Conservation (phyloP, 2,888 invertebrate species). For the Ennomos erosarius region DNA sequence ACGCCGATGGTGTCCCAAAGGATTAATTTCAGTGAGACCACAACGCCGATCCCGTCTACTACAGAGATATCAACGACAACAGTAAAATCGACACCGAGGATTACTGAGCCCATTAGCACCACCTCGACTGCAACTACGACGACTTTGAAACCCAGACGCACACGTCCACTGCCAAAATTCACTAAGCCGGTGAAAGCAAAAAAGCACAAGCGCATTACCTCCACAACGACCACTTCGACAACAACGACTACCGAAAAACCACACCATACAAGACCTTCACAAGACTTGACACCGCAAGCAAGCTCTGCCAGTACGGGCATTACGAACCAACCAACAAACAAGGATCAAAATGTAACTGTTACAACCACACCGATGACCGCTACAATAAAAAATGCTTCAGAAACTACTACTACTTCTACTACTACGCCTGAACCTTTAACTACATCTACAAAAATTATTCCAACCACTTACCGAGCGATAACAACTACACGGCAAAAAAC, state of each 20-base stretch:
- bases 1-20: slow-evolving; percentile 70
- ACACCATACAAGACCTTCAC: slow-evolving; percentile 55
- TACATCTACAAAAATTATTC: slow-evolving; percentile 43
- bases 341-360: slow-evolving; percentile 46
- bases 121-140: slow-evolving; percentile 52
- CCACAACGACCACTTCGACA: slow-evolving; percentile 58
- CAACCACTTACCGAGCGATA: slow-evolving; percentile 38
- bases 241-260: slow-evolving; percentile 52
- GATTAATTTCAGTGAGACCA: slow-evolving; percentile 49
- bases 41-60: slow-evolving; percentile 43
- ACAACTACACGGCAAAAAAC: slow-evolving; percentile 41
- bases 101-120: slow-evolving; percentile 27
- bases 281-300: slow-evolving; percentile 69
- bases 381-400: slow-evolving; percentile 12
- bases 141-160: slow-evolving; percentile 62
- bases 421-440: slow-evolving; percentile 35
- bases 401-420: too few relatives aligned
- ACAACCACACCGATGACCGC: slow-evolving; percentile 40
- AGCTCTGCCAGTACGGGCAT: slow-evolving; percentile 63
- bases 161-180: slow-evolving; percentile 72
- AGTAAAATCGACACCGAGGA: slow-evolving; percentile 30
- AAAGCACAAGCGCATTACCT: slow-evolving; percentile 71
- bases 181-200: slow-evolving; percentile 66
- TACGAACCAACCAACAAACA: slow-evolving; percentile 42
- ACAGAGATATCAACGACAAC: slow-evolving; percentile 42